Evolutionary conservation across 2,797 vertebrate species (phyloP).

Genomic region (Helarctos malayanus): DNA sequence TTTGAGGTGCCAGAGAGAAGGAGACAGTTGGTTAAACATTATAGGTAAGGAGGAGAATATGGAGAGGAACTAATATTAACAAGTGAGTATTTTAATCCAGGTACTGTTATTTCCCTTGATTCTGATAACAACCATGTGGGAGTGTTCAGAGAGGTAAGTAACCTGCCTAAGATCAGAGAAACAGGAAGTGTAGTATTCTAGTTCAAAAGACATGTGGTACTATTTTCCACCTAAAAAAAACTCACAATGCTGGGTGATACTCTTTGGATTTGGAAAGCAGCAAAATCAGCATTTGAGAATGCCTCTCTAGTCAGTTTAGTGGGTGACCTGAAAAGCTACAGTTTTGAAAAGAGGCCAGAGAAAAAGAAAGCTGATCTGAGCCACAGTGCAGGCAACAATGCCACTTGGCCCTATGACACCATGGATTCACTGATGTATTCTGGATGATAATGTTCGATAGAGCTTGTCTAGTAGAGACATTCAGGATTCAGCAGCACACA

Average conservation of each 20-base stretch:
- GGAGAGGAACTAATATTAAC: background rate
- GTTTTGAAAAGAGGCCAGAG: constrained; percentile 14
- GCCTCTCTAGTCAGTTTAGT: background rate
- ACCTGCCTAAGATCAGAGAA: background rate
- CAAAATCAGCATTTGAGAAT: constrained; percentile 34
- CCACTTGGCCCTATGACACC: background rate
- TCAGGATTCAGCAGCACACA: background rate
- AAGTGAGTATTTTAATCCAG: background rate
- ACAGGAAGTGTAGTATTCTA: background rate
- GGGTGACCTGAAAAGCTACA: background rate
- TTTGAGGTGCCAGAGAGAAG: background rate
- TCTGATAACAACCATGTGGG: background rate
- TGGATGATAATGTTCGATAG: background rate
- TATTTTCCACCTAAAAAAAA: background rate
- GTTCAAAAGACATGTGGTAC: background rate
- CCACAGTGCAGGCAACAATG: background rate
- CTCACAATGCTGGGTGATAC: background rate
- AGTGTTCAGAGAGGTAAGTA: background rate
- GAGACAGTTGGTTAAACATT: background rate
- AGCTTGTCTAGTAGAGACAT: background rate
- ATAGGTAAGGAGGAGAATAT: background rate
- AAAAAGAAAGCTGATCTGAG: constrained; percentile 30
- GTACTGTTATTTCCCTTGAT: constrained; percentile 15
- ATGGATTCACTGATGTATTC: background rate
- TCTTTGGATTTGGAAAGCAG: background rate